Base-by-base conservation (phyloP, 92 coral and sea anemone species). In the Porites divaricata region DNA sequence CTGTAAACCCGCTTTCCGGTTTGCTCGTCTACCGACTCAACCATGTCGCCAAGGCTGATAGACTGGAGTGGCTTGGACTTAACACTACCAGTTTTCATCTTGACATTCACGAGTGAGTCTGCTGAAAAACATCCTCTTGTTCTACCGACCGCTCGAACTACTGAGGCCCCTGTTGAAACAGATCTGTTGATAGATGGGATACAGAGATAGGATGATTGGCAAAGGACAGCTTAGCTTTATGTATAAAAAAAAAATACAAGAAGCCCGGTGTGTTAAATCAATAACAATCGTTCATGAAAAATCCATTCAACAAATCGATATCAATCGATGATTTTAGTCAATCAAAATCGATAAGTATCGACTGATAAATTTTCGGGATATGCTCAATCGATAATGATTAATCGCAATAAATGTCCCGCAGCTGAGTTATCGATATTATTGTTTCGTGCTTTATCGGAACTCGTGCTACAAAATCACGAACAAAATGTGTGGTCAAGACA, bases 11-110 rank as follows among this genome's bases (percentile, higher is more conserved):
- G 88, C 62, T 50, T 69, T 16, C 88, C 88, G 65, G 84, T 84
- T 50, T 84, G 72, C 64, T 76, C 88, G 57, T 84, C 88, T 50
- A 84, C 82, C 11, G 88, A 84, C 88, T 84, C 88, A 48, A 84
- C 73, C 88, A 75, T 76, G 26, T 84, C 83, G 25, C 88, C 88
- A 19, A 84, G 88, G 20, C 70, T 76, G 48, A 84, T 28, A 57
- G 78, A 69, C 67, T 80, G 83, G 11, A 84, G 68, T 16, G 78
- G 83, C 70, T 20, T 75, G 61, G 28, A 59, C 63, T 41, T 81
- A 9, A 83, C 80, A 16, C 54, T 53, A 61, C 78, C 67, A 19
- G 64, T 15, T 14, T 70, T 63, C 24, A 28, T 58, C 83, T 26
- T 35, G 54, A 78, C 73, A 45, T 78, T 78, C 16, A 78, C 74